Percentiles rank a stretch among this genome's conserved stretches.
These are phyloP conservation scores for Zelostemma sp. DNA, from an alignment of 1,140 invertebrate species.

Conservation along the genomic window DNA sequence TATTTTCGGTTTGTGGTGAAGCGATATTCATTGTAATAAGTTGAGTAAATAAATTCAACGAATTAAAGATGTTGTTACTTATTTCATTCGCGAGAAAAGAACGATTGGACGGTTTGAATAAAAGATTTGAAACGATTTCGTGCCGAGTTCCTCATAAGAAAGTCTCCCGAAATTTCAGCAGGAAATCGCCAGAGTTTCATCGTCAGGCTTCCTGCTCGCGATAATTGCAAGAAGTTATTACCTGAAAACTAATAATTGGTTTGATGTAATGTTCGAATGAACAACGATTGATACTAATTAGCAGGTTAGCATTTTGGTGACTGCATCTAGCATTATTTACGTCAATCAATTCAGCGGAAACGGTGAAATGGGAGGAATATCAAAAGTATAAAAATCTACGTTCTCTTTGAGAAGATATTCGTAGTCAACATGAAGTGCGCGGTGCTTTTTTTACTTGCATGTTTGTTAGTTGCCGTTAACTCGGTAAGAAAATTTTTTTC, in stretches of 20 bases:
- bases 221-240: not conserved
- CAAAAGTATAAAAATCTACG: not conserved
- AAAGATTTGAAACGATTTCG: not conserved
- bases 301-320: not conserved
- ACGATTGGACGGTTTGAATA: not conserved
- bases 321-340: not conserved
- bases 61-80: no score
- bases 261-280: not conserved
- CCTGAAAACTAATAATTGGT: not conserved
- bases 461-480: not conserved
- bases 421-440: not conserved
- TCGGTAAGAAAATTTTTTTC: not conserved
- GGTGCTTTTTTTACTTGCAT: not conserved
- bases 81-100: not conserved
- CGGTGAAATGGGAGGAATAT: not conserved
- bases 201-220: not conserved
- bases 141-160: not conserved
- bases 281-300: slow-evolving; percentile 1
- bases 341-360: not conserved
- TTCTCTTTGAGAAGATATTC: not conserved
- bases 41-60: no score
- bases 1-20: no score
- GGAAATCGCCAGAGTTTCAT: no score
- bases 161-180: not conserved
- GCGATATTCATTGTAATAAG: no score